phyloP scores from a whole-genome alignment of 2,113 vertebrate genomes.

The Cyanoderma ruficeps region DNA sequence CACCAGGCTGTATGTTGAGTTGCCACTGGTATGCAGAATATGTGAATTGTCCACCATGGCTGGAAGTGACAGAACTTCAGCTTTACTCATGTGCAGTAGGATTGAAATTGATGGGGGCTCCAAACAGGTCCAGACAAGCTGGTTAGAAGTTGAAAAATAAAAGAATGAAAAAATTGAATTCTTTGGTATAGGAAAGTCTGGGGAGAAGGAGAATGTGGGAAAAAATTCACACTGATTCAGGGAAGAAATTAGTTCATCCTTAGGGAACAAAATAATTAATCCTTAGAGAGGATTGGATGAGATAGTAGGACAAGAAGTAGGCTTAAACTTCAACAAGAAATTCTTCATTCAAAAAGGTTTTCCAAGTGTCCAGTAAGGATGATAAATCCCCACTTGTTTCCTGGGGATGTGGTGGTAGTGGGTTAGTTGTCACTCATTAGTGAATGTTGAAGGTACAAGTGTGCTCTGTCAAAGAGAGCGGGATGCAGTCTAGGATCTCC shows the following conservation, averaged over 20 bases:
- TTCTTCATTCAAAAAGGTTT: background rate
- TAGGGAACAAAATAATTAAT: background rate
- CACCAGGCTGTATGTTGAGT: background rate
- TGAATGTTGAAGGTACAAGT: background rate
- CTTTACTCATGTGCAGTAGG: background rate
- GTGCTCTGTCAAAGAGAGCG: background rate
- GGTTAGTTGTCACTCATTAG: background rate
- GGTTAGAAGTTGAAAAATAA: background rate
- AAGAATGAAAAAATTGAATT: background rate
- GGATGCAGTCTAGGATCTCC: background rate
- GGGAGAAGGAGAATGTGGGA: accelerated
- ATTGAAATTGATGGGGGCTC: background rate
- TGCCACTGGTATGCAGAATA: background rate
- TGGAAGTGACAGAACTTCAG: background rate
- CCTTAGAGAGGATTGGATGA: background rate
- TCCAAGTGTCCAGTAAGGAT: background rate
- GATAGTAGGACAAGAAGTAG: background rate
- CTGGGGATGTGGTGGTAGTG: background rate
- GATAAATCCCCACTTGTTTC: background rate
- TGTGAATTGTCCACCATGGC: background rate
- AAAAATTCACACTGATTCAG: background rate
- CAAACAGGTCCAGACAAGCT: background rate
- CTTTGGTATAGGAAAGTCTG: background rate
- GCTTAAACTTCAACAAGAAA: background rate
- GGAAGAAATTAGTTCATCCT: background rate